phyloP scores from a whole-genome alignment of 2,797 vertebrate genomes.

The Anolis apletophallus region DNA sequence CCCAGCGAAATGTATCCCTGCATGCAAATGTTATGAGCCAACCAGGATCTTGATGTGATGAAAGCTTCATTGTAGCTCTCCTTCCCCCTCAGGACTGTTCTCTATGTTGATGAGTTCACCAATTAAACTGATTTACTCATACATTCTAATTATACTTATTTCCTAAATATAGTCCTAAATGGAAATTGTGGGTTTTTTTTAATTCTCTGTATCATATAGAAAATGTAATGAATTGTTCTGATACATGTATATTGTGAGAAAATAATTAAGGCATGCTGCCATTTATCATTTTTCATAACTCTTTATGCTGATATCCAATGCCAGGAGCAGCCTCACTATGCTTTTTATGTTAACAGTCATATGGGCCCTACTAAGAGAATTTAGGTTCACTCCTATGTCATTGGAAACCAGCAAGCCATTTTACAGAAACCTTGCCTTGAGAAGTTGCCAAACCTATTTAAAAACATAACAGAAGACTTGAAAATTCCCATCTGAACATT shows the following conservation, averaged over 20 bases:
- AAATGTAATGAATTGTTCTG: constrained; percentile 31
- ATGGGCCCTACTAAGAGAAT: too few relatives aligned
- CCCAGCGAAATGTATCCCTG: neutral
- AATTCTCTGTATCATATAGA: constrained; percentile 50
- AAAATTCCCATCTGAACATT: too few relatives aligned
- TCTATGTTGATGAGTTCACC: neutral
- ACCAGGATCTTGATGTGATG: neutral
- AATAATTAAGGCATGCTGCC: constrained; percentile 57
- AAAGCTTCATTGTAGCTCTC: neutral
- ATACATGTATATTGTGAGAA: constrained; percentile 56
- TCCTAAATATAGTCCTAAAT: constrained; percentile 39
- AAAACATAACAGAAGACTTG: too few relatives aligned
- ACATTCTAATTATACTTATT: constrained; percentile 4
- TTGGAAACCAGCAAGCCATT: too few relatives aligned
- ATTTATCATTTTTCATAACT: constrained; percentile 47
- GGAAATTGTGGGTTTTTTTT: constrained; percentile 14
- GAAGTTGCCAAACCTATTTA: too few relatives aligned
- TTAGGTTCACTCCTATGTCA: too few relatives aligned
- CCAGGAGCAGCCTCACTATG: too few relatives aligned
- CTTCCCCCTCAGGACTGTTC: neutral
- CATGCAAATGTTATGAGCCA: neutral
- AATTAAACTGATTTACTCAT: neutral
- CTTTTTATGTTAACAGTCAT: too few relatives aligned
- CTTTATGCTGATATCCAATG: constrained; percentile 35
- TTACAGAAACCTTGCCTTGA: too few relatives aligned